Evolutionary conservation across 2,113 vertebrate genomes (phyloP), one percentile per base, ranked within the genome.

Genomic region (Malurus elegans): DNA sequence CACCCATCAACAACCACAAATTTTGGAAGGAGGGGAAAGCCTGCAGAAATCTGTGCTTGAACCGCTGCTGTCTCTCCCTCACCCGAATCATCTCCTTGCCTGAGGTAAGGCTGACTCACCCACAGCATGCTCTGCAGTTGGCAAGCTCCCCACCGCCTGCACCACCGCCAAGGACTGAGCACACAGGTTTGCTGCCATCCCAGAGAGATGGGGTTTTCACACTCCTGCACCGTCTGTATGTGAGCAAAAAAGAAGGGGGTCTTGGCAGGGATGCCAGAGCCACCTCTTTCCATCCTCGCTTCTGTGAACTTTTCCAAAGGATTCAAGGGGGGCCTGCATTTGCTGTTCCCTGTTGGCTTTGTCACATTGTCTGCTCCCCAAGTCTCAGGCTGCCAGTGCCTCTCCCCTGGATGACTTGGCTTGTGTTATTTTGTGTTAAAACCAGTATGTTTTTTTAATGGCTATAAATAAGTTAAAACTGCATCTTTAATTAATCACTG

Each of bases 401-500:
- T 92, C 83, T 95, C 91, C 89, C 87, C 85, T 96, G 86, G 60
- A 79, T 90, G 85, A 80, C 88, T 93, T 88, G 92, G 88, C 90
- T 93, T 1, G 4, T 84, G 79, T 93, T 93, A 80, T 34, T 95
- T 92, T 93, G 79, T 90, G 84, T 93, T 93, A 92, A 84, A 95
- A 93, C 69, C 0, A 0, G 38, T 79, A 95, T 96, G 95, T 81
- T 95, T 96, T 96, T 96, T 93, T 96, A 97, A 97, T 97, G 95
- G 80, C 42, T 88, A 96, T 97, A 94, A 96, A 96, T 96, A 96
- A 94, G 76, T 96, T 86, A 96, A 82, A 90, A 76, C 47, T 7
- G 75, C 79, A 96, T 97, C 86, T 96, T 97, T 97, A 96, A 96
- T 96, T 97, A 96, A 96, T 95, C 85, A 86, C 60, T 66, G 79